Evolutionary conservation across 64 coral and sea anemone genomes (phyloP).

Genomic region (Dendrophyllia cribrosa): DNA sequence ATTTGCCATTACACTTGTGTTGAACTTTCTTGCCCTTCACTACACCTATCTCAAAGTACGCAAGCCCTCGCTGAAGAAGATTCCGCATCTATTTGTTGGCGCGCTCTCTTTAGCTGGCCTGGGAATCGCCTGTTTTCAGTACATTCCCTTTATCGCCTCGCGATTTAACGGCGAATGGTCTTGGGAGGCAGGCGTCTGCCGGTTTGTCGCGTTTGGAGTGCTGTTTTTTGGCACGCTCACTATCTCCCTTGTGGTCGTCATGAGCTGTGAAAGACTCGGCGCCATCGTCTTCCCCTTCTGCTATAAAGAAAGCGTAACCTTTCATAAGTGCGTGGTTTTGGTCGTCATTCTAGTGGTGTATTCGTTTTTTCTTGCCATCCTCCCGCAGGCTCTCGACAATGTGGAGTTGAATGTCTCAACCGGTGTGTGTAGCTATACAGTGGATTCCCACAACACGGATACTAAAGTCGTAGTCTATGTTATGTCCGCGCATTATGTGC

Average conservation of each 20-base stretch:
- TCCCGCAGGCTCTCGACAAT: slow-evolving; percentile 66
- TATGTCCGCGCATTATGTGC: slow-evolving; percentile 76
- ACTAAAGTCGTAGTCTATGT: slow-evolving; percentile 74
- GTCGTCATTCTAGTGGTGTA: slow-evolving; percentile 48
- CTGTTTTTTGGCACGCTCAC: slow-evolving; percentile 88
- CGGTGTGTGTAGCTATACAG: slow-evolving; percentile 72
- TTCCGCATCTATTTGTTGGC: slow-evolving; percentile 89
- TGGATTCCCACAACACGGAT: slow-evolving; percentile 81
- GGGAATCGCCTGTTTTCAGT: slow-evolving; percentile 81
- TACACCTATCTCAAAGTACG: slow-evolving; percentile 90
- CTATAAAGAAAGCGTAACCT: slow-evolving; percentile 88
- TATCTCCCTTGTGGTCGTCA: slow-evolving; percentile 89
- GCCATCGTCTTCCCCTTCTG: slow-evolving; percentile 92
- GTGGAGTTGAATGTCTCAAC: slow-evolving; percentile 78
- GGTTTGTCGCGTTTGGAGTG: slow-evolving; percentile 83
- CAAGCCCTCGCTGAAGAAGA: slow-evolving; percentile 94
- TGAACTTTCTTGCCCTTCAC: slow-evolving; percentile 83
- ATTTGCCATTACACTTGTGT: slow-evolving; percentile 87
- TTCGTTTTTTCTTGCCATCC: slow-evolving; percentile 61
- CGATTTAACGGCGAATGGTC: slow-evolving; percentile 85
- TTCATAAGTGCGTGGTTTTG: slow-evolving; percentile 72
- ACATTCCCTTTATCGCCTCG: slow-evolving; percentile 82
- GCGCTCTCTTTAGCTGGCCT: slow-evolving; percentile 84
- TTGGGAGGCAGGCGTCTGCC: slow-evolving; percentile 62
- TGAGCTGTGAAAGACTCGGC: slow-evolving; percentile 83